These are phyloP conservation scores for Cantharis flavilabris DNA, from an alignment of 2,888 invertebrate genomes.

Conservation along the genomic window DNA sequence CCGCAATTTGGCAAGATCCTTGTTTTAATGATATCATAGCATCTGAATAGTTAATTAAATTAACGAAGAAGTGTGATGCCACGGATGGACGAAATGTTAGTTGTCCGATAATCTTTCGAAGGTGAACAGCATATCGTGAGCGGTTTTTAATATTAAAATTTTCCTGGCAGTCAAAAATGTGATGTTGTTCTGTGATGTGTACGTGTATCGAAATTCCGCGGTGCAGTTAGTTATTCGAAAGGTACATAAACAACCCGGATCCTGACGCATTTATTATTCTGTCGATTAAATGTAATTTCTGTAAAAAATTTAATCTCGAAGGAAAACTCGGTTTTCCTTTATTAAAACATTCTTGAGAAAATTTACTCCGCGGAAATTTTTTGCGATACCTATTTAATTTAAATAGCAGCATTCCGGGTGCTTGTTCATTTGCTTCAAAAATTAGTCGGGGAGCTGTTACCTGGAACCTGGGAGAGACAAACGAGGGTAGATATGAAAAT, in stretches of 20 bases:
- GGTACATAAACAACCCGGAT: not conserved
- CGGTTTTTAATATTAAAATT: not conserved
- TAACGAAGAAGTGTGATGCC: not conserved
- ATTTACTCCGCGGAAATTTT: not conserved
- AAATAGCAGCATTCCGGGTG: not conserved
- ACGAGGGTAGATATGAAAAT: not conserved
- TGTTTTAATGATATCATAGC: not conserved
- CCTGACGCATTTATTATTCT: not conserved
- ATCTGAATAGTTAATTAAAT: not conserved
- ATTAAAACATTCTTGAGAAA: not conserved
- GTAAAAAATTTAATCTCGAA: not conserved
- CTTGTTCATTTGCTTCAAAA: too few species aligned
- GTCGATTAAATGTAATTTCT: not conserved
- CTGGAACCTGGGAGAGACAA: too few species aligned
- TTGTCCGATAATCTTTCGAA: constrained; percentile 15
- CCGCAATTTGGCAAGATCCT: not conserved
- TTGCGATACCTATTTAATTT: not conserved
- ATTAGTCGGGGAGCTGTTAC: not conserved
- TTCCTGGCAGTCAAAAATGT: not conserved
- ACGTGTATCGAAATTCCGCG: not conserved
- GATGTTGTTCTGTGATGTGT: not conserved
- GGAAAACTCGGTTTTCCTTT: not conserved
- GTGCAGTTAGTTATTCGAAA: not conserved
- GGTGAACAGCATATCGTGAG: constrained; percentile 21
- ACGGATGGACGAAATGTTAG: constrained; percentile 22